phyloP scores from a whole-genome alignment of 2,797 vertebrate genomes.

The Neosilurus hyrtlii region DNA sequence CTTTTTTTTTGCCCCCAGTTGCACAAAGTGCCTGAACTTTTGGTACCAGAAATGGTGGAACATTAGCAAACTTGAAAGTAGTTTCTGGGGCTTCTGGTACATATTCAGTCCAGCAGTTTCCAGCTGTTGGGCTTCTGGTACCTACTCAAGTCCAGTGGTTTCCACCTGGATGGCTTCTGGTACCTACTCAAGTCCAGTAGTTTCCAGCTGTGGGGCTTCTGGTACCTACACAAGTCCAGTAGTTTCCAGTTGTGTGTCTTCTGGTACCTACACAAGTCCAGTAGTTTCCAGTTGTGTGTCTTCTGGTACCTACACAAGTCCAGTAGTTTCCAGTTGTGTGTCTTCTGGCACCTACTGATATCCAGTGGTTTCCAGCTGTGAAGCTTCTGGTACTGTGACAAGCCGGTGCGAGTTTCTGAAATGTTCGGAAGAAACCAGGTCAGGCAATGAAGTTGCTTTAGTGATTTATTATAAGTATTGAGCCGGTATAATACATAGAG shows the following conservation, averaged over 20 bases:
- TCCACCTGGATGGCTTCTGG: neutral
- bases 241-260: neutral
- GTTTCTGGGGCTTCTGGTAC: neutral
- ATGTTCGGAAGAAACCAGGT: no score
- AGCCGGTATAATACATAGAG: no score
- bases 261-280: neutral
- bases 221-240: no score
- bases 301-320: neutral
- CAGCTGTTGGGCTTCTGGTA: neutral
- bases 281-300: neutral
- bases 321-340: no score
- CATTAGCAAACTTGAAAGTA: neutral
- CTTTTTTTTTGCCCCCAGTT: no score
- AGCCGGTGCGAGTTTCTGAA: no score
- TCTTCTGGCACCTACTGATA: neutral
- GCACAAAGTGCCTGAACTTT: constrained; percentile 1
- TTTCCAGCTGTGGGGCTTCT: neutral
- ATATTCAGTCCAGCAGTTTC: neutral
- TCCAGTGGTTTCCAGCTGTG: neutral
- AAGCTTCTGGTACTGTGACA: neutral
- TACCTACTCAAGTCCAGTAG: neutral
- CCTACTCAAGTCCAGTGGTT: neutral
- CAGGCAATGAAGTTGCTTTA: no score
- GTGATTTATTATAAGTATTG: no score
- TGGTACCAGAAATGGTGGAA: neutral